Conservation (phyloP, 2,113 vertebrate genomes). For the Polypterus bichir region DNA sequence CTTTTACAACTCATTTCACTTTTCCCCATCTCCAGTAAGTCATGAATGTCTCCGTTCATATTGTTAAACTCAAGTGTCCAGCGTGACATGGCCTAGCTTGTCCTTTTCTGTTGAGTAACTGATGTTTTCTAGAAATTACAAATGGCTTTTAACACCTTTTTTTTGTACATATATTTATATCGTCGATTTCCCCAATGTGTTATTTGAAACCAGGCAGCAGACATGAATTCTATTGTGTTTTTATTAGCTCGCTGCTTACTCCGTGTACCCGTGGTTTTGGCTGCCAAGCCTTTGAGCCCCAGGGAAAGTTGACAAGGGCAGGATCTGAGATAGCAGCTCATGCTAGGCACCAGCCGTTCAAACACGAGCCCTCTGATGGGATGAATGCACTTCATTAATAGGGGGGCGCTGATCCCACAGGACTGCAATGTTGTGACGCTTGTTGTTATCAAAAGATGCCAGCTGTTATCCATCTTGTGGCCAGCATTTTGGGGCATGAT, state of each 20-base stretch:
- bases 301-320: not conserved
- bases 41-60: too few relatives aligned
- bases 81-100: not conserved
- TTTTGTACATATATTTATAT: too few relatives aligned
- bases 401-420: not conserved
- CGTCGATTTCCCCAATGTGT: too few relatives aligned
- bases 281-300: too few relatives aligned
- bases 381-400: not conserved
- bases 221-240: too few relatives aligned
- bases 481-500: not conserved
- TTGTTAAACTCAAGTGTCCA: not conserved
- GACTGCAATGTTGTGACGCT: not conserved
- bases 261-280: too few relatives aligned
- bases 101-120: not conserved
- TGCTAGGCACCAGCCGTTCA: not conserved
- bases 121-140: too few relatives aligned
- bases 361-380: not conserved
- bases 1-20: too few relatives aligned
- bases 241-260: too few relatives aligned
- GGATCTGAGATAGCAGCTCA: not conserved
- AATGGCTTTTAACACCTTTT: too few relatives aligned
- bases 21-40: too few relatives aligned
- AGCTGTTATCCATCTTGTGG: slow-evolving; percentile 1
- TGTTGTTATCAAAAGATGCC: not conserved
- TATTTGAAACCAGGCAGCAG: too few relatives aligned